A percentile compares a stretch with the other conserved stretches of the same genome.
Evolutionary conservation across 2,888 invertebrate species (phyloP).

Genomic region (Parnassius smintheus): DNA sequence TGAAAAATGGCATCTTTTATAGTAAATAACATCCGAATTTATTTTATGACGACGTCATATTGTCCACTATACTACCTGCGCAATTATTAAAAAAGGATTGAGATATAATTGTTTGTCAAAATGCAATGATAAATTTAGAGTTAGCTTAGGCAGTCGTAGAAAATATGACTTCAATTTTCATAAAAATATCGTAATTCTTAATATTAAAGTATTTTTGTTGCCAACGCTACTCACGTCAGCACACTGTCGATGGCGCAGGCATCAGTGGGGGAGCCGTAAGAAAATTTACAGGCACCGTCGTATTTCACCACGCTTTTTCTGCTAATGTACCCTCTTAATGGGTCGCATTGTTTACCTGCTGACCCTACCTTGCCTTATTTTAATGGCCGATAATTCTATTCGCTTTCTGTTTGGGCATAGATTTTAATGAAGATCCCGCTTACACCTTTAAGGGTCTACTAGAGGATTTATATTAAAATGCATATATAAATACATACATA

Average conservation of each 20-base stretch:
- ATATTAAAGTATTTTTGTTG: conserved; percentile 38
- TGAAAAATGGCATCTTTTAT: no score
- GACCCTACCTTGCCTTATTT: conserved; percentile 55
- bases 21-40: no score
- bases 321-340: conserved; percentile 80
- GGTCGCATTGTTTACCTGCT: conserved; percentile 79
- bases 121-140: no score
- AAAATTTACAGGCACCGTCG: conserved; percentile 79
- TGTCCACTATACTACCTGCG: no score
- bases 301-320: conserved; percentile 75
- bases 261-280: conserved; percentile 74
- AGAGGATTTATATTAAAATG: no score
- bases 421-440: conserved; percentile 23
- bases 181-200: no score
- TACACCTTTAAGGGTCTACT: background rate
- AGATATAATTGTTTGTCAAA: no score
- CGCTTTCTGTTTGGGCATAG: conserved; percentile 42
- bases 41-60: no score
- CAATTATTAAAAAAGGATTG: no score
- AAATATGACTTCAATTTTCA: no score
- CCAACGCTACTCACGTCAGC: conserved; percentile 63
- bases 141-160: no score
- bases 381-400: conserved; percentile 43
- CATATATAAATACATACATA: no score
- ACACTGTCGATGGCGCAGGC: conserved; percentile 70